Evolutionary conservation across 53 echinoderm and acorn worm genomes (phyloP), one percentile per base, ranked within the genome.

Genomic region (Hippasteria phrygiana): DNA sequence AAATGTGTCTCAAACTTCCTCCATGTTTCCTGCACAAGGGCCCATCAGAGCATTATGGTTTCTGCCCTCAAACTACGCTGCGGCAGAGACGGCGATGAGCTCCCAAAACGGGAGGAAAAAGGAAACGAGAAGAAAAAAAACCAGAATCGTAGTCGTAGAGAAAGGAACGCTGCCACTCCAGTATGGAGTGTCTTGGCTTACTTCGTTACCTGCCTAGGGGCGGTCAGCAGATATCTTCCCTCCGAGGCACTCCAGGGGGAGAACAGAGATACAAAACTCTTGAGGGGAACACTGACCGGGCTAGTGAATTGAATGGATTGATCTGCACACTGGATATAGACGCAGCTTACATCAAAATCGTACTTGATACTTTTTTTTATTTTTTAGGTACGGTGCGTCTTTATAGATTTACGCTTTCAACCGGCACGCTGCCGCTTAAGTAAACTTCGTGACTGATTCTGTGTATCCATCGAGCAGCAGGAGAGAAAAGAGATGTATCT

Each of bases 281-380:
- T 85, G 2, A 50, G 85, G 85, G n/a, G 85, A 70, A n/a, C 71
- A 34, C 31, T 85, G 85, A 85, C 85, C 85, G 47, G 39, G 51
- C 38, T 38, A 8, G 42, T 11, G 0, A 34, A 27, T 74, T 74
- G 54, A 79, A 46, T 59, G 69, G 54, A 70, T 85, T 51, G 85
- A 85, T 71, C 43, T 36, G 54, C 24, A 13, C 2, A 43, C 31
- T 26, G 39, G 37, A 67, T 67, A n/a, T n/a, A 67, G 34, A 67
- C 26, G 34, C 1, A 31, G 69, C 69, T 67, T 35, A 67, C 37
- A 67, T 35, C 69, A 28, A 8, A 67, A 67, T 35, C 69, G 9
- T 3, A 20, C 27, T 28, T 28, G 8, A 74, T n/a, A 12, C 18
- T 71, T 29, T 26, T 22, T 45, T 10, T 42, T 18, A 11, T 43